Conservation (phyloP, 1,140 invertebrate species). For the Oscheius sp. region DNA sequence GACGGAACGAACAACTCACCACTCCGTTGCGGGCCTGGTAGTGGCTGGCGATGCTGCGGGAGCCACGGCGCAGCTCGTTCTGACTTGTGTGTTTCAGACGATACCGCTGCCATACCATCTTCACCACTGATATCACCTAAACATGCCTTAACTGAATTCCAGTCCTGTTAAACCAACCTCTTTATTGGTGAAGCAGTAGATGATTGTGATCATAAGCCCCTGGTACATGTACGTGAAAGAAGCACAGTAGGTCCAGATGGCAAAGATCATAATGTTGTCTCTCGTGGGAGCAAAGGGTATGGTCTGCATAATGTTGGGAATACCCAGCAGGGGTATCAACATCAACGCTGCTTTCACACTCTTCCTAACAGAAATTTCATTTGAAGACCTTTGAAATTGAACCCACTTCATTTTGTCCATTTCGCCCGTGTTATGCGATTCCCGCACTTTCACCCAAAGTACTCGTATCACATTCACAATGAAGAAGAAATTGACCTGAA, state of each 20-base stretch:
- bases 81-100: conserved; percentile 48
- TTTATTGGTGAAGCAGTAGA: conserved; percentile 60
- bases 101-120: conserved; percentile 51
- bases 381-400: conserved; percentile 5
- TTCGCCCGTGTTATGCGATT: conserved; percentile 53
- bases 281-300: conserved; percentile 60
- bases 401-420: conserved; percentile 58
- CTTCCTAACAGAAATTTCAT: conserved; percentile 47
- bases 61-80: conserved; percentile 56
- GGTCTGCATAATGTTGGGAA: conserved; percentile 61
- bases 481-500: conserved; percentile 58
- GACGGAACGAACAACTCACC: not conserved
- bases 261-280: conserved; percentile 61
- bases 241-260: conserved; percentile 59
- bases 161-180: conserved; percentile 42
- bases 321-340: conserved; percentile 58
- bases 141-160: conserved; percentile 20
- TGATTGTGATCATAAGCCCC: conserved; percentile 59
- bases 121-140: conserved; percentile 50
- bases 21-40: conserved; percentile 44
- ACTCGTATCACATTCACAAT: conserved; percentile 59
- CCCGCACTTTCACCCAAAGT: conserved; percentile 56
- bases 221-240: conserved; percentile 62
- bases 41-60: conserved; percentile 43
- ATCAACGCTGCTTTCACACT: conserved; percentile 60